Conservation (phyloP, 2,797 vertebrate species). For the Vespertilio murinus region DNA sequence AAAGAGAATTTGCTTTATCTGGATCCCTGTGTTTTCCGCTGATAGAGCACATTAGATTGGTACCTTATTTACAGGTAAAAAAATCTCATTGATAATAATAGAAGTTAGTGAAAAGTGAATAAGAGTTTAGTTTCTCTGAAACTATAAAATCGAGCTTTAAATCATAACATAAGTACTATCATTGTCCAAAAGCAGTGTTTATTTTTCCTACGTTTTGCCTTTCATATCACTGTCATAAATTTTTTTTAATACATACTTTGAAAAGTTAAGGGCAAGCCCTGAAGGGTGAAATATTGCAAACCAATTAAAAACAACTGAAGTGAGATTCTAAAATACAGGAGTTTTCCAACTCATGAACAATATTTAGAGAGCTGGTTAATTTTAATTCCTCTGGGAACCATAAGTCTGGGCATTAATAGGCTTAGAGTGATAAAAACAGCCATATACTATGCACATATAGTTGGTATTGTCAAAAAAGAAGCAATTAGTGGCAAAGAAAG, state of each 20-base stretch:
- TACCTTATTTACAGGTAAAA: conserved; percentile 50
- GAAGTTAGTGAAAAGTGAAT: conserved; percentile 50
- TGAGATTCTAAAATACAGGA: conserved; percentile 82
- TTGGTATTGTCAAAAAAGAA: conserved; percentile 86
- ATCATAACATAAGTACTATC: conserved; percentile 64
- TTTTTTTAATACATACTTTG: conserved; percentile 84
- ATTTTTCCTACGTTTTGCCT: conserved; percentile 84
- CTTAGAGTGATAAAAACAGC: conserved; percentile 87
- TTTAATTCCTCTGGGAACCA: conserved; percentile 86
- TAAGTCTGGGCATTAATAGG: conserved; percentile 88
- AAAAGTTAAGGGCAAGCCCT: conserved; percentile 82
- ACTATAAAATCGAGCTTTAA: conserved; percentile 64
- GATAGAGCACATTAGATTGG: background rate
- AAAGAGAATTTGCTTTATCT: conserved; percentile 35
- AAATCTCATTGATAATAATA: conserved; percentile 56
- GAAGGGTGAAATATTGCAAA: conserved; percentile 86
- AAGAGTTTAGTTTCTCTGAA: conserved; percentile 49
- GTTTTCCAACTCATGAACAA: conserved; percentile 85
- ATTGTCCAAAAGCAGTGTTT: conserved; percentile 79
- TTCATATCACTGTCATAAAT: conserved; percentile 86
- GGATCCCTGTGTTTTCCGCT: background rate
- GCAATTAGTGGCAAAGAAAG: conserved; percentile 85
- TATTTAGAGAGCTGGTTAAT: conserved; percentile 88
- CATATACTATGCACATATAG: conserved; percentile 83
- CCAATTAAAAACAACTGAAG: conserved; percentile 84